Percentiles rank a stretch among this genome's conserved stretches.
phyloP scores from a whole-genome alignment of 35 echinoderm and acorn worm species.

The Antedon bifida region DNA sequence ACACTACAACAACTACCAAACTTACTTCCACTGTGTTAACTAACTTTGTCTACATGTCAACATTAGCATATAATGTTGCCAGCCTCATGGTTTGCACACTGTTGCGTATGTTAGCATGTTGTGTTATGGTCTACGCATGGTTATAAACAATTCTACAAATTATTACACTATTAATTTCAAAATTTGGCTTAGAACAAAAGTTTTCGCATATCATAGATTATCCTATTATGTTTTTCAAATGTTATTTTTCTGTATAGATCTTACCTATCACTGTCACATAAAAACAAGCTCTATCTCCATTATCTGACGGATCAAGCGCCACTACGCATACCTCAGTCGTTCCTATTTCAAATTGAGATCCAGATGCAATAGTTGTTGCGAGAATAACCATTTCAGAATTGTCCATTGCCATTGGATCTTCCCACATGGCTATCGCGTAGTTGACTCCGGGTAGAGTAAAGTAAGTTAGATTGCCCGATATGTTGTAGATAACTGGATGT shows the following conservation, averaged over 20 bases:
- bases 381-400: neutral
- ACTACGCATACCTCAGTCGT: neutral
- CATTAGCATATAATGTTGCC: too few relatives aligned
- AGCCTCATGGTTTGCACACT: too few relatives aligned
- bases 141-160: too few relatives aligned
- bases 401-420: neutral
- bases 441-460: neutral
- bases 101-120: too few relatives aligned
- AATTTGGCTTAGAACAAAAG: too few relatives aligned
- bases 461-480: conserved; percentile 4
- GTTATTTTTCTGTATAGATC: neutral
- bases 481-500: conserved; percentile 8
- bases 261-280: neutral
- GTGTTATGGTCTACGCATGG: too few relatives aligned
- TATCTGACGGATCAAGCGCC: neutral
- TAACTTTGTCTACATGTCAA: too few relatives aligned
- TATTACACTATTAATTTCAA: too few relatives aligned
- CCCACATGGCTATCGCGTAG: neutral
- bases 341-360: conserved; percentile 9
- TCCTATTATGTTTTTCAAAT: too few relatives aligned
- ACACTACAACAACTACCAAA: too few relatives aligned
- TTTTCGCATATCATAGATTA: too few relatives aligned
- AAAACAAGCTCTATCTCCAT: neutral
- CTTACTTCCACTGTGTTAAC: too few relatives aligned
- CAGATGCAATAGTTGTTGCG: neutral